Evolutionary conservation across 2,888 invertebrate species (phyloP).

Genomic region (Mythimna pallens): DNA sequence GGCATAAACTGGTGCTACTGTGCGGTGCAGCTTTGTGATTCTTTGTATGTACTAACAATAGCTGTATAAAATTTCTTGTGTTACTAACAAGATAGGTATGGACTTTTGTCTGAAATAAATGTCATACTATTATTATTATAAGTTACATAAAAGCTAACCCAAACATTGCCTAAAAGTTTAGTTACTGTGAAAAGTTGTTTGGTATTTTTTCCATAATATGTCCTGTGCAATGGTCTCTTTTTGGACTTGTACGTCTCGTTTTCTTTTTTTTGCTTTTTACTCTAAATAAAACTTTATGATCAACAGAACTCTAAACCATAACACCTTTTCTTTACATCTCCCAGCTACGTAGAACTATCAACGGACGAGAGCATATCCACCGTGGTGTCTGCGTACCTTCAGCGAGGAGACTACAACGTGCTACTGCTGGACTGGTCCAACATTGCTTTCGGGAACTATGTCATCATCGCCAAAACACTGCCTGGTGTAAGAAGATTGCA

Average conservation of each 20-base stretch:
- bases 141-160: no score
- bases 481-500: constrained; percentile 66
- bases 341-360: constrained; percentile 80
- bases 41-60: no score
- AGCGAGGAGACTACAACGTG: constrained; percentile 79
- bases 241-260: no score
- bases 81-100: no score
- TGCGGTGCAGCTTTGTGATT: no score
- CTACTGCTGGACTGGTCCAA: constrained; percentile 85
- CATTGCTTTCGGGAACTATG: constrained; percentile 81
- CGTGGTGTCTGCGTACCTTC: constrained; percentile 78
- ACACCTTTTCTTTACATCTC: neutral
- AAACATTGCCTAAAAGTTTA: neutral
- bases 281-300: neutral
- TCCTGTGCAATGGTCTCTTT: no score
- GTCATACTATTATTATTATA: no score
- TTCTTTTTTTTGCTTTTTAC: no score
- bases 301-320: neutral
- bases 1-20: no score
- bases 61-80: no score
- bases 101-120: no score
- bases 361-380: constrained; percentile 76
- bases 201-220: no score
- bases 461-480: constrained; percentile 69
- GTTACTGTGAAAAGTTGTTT: neutral